Base-by-base conservation (phyloP, 2,888 invertebrate genomes). In the Nipponacmea schrenckii region DNA sequence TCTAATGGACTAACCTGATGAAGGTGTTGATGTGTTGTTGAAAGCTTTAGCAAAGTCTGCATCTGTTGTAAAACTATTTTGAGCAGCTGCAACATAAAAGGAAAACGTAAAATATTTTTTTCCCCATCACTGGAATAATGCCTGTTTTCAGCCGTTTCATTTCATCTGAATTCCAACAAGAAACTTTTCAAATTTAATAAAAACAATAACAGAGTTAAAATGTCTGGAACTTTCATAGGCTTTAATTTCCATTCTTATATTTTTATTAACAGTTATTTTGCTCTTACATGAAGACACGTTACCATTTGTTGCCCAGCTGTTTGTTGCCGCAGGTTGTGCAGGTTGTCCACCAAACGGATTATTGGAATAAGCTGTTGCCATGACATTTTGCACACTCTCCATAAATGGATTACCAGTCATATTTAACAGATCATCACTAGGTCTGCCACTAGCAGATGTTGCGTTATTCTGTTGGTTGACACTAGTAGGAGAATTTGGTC, bases 341-440 rank as follows among this genome's bases (percentile, higher is more conserved):
- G 39, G n/a, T 39, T 31, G 62, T 12, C 83, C 74, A 7, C 79
- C 81, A 68, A 82, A 81, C 7, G 81, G 80, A 67, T 79, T 78
- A 64, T 69, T 66, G 14, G 78, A 76, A 65, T 81, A 77, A 8
- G 80, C 79, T 68, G 82, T 79, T 62, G 85, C 81, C 81, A 84
- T 81, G 26, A 79, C 84, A 50, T 81, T 83, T 74, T 85, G 84
- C 17, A 89, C 80, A 72, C 84, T 87, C 76, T 87, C 85, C 15
- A 95, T 94, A 88, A 97, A 97, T 14, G 97, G 97, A 91, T 97
- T 97, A 64, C 94, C 94, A 68, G 85, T 82, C 78, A 96, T 91
- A 84, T 95, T 94, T 70, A 96, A 91, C 79, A 97, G 91, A 90
- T 96, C 96, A 85, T 96, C 96, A 17, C 95, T 95, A 27, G 96